Evolutionary conservation across 30 jellyfish, hydroid and myxozoan genomes (phyloP).

Genomic region (Clytia hemisphaerica): DNA sequence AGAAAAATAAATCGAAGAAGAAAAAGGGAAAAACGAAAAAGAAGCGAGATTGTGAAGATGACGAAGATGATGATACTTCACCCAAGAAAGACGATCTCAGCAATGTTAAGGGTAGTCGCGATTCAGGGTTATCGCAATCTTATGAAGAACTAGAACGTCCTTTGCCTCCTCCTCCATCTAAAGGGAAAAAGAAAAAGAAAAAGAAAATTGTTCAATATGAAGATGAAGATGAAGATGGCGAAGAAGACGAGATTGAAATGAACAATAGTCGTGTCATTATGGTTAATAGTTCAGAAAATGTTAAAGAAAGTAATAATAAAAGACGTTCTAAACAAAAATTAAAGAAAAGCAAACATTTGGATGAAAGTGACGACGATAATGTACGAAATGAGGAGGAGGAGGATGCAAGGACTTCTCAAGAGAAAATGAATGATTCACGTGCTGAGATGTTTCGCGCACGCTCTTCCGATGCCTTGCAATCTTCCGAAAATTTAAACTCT

Average conservation of each 20-base stretch:
- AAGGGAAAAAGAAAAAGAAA: slow-evolving; percentile 44
- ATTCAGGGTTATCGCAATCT: background rate
- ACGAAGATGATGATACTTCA: slow-evolving; percentile 3
- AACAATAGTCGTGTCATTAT: background rate
- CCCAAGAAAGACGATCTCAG: background rate
- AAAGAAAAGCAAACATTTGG: slow-evolving; percentile 2
- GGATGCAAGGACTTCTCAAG: background rate
- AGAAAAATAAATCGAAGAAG: background rate
- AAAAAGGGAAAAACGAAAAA: background rate
- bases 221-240: slow-evolving; percentile 2
- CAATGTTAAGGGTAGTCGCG: background rate
- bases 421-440: slow-evolving; percentile 11
- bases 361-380: background rate
- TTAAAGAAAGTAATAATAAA: slow-evolving; percentile 2
- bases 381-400: slow-evolving; percentile 8
- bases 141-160: background rate
- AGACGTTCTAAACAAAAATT: background rate
- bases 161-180: slow-evolving; percentile 4
- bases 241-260: background rate
- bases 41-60: slow-evolving; percentile 12
- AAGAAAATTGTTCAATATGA: slow-evolving; percentile 8
- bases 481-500: background rate
- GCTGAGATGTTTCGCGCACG: slow-evolving; percentile 27
- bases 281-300: background rate
- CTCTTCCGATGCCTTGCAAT: slow-evolving; percentile 20